These are phyloP conservation scores for Bruchidius siliquastri DNA, from an alignment of 2,888 invertebrate genomes.

Conservation along the genomic window DNA sequence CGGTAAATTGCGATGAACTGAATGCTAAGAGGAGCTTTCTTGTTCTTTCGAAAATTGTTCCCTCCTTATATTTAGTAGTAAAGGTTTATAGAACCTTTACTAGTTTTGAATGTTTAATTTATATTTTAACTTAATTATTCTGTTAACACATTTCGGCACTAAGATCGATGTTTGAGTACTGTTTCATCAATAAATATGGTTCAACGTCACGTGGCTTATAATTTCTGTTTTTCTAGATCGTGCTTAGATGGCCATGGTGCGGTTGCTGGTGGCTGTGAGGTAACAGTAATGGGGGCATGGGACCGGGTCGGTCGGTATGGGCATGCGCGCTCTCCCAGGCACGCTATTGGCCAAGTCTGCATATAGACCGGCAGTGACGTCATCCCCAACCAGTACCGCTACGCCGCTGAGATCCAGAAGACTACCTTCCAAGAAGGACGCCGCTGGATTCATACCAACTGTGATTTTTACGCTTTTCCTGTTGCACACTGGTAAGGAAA, in stretches of 20 bases:
- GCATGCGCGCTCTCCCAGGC: neutral
- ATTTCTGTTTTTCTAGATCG: neutral
- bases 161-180: too few species aligned
- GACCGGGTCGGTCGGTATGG: neutral
- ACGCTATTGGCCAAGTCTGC: neutral
- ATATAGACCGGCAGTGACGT: neutral
- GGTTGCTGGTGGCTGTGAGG: neutral
- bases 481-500: neutral
- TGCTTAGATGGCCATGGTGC: neutral
- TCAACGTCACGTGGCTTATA: too few species aligned
- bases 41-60: too few species aligned
- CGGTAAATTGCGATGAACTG: too few species aligned
- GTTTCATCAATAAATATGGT: too few species aligned
- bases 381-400: neutral
- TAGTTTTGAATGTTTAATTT: too few species aligned
- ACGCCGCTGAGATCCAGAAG: neutral
- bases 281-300: neutral
- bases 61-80: too few species aligned
- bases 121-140: too few species aligned
- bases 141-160: too few species aligned
- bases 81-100: too few species aligned
- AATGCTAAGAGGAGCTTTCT: too few species aligned
- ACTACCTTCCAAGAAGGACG: neutral
- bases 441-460: neutral
- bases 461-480: neutral